These are phyloP conservation scores for Rhagium mordax DNA, from an alignment of 2,888 invertebrate genomes.

Conservation along the genomic window DNA sequence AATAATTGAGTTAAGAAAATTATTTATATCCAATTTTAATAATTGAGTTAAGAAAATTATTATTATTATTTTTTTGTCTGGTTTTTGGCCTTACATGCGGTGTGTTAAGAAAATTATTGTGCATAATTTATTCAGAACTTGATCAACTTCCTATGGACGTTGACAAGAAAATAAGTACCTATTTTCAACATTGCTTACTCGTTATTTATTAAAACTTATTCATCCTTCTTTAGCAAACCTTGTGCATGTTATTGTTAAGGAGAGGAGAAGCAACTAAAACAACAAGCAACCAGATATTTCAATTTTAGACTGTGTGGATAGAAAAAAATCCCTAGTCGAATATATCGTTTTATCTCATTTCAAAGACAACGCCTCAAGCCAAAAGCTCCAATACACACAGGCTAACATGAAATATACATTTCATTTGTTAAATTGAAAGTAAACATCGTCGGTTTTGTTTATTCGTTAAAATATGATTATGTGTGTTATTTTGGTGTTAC, in stretches of 20 bases:
- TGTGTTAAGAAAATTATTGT: no score
- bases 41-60: no score
- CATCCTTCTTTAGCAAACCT: not conserved
- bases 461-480: slow-evolving; percentile 50
- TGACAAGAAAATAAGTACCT: no score
- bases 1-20: no score
- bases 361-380: slow-evolving; percentile 2
- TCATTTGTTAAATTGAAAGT: slow-evolving; percentile 63
- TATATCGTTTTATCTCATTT: slow-evolving; percentile 42
- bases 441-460: slow-evolving; percentile 57
- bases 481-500: slow-evolving; percentile 30
- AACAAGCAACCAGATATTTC: slow-evolving; percentile 24
- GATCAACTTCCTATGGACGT: no score
- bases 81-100: no score
- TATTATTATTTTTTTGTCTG: no score
- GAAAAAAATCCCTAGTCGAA: slow-evolving; percentile 37
- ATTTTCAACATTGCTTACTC: no score
- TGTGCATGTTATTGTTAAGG: not conserved
- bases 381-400: slow-evolving; percentile 52
- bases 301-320: slow-evolving; percentile 21
- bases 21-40: no score
- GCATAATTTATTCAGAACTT: no score
- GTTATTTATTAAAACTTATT: no score
- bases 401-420: slow-evolving; percentile 57
- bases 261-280: slow-evolving; percentile 13